Evolutionary conservation across 2,888 invertebrate genomes (phyloP), one percentile per base, ranked within the genome.

Genomic region (Epirrhoe tristata): DNA sequence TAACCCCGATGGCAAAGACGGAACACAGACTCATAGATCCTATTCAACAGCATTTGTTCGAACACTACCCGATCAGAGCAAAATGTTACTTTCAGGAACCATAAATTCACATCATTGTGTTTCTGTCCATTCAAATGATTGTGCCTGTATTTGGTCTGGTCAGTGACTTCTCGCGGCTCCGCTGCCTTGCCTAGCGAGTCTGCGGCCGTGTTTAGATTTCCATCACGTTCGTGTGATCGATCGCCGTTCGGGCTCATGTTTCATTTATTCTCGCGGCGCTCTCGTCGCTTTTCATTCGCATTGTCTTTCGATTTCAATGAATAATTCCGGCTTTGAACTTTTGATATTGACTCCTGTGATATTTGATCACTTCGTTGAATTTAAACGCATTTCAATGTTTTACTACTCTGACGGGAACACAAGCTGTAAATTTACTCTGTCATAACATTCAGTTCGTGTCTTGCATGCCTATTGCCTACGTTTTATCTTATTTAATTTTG

Each of bases 141-240:
- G 14, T 8, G 5, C 14, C 16, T 36, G 36, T 43, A 43, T 36
- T 16, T 16, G 24, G 16, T 55, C 32, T 54, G 64, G 59, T 43
- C 61, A 67, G 57, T 65, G 70, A 72, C 60, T 69, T 17, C 7
- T 39, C 0, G 8, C 48, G 34, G 16, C 31, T 17, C 43, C 58
- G 39, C 16, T 17, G 34, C 12, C 16, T 16, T 48, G 14, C 48
- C 48, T 14, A 14, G 48, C 7, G 48, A 6, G 14, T 36, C 24
- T 53, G 58, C 46, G 58, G 5, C 24, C n/a, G 59, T 62, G 60
- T 66, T 69, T 64, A 63, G 57, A 66, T 66, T 67, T 67, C 63
- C 66, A 32, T 51, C 67, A 62, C 65, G 70, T 65, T 65, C 39
- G 66, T 58, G 56, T 65, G 68, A 63, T 72, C 55, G 58, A 52